Evolutionary conservation across 2,797 vertebrate species (phyloP).

Genomic region (Eulemur mongoz): DNA sequence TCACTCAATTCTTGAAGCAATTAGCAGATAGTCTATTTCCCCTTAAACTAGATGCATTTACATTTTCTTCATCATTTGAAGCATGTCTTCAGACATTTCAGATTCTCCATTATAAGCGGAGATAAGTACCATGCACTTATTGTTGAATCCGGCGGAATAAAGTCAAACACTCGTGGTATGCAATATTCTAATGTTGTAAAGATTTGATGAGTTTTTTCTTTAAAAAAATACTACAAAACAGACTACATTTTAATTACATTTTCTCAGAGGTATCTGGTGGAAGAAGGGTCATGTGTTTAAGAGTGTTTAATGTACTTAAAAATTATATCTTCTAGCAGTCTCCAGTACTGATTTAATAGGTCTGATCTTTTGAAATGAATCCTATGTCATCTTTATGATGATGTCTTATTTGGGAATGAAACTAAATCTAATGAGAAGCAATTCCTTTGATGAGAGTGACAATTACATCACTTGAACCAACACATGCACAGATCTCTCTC

Average conservation of each 20-base stretch:
- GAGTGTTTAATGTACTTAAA: slow-evolving; percentile 78
- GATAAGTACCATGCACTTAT: slow-evolving; percentile 42
- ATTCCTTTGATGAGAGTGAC: slow-evolving; percentile 69
- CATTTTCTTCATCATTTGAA: slow-evolving; percentile 82
- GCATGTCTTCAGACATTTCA: slow-evolving; percentile 72
- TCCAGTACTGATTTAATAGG: slow-evolving; percentile 85
- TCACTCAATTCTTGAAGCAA: slow-evolving; percentile 80
- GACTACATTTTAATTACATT: slow-evolving; percentile 78
- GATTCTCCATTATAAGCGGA: slow-evolving; percentile 71
- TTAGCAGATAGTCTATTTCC: slow-evolving; percentile 82
- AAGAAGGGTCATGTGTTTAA: slow-evolving; percentile 80
- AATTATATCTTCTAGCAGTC: slow-evolving; percentile 82
- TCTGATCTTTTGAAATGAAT: slow-evolving; percentile 85
- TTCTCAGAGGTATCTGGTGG: slow-evolving; percentile 73
- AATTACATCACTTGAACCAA: slow-evolving; percentile 71
- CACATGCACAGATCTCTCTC: background rate
- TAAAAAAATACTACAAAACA: slow-evolving; percentile 61
- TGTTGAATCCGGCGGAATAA: slow-evolving; percentile 61
- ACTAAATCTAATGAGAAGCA: slow-evolving; percentile 62
- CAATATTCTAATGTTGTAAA: slow-evolving; percentile 76
- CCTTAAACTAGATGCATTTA: slow-evolving; percentile 78
- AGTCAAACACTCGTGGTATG: slow-evolving; percentile 73
- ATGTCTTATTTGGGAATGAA: slow-evolving; percentile 79
- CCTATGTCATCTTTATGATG: slow-evolving; percentile 85
- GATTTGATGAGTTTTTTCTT: slow-evolving; percentile 76